These are phyloP conservation scores for Heterodera filipjevi DNA, from an alignment of 2,888 invertebrate species.

Conservation along the genomic window DNA sequence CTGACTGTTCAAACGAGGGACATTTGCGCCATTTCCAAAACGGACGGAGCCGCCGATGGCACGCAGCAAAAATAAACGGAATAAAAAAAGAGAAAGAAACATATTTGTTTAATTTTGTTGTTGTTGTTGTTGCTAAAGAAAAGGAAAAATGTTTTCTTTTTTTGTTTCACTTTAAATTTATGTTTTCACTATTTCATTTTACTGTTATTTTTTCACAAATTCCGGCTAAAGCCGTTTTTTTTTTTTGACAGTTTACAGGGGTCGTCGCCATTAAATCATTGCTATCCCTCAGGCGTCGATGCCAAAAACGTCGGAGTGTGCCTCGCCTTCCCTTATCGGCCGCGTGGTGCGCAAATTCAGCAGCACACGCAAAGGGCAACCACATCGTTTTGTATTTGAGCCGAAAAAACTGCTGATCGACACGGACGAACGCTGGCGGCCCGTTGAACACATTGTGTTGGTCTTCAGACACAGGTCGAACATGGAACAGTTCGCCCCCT, in stretches of 20 bases:
- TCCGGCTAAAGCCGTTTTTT: no score
- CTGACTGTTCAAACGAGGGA: constrained; percentile 56
- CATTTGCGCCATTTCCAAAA: constrained; percentile 17
- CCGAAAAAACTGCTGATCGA: constrained; percentile 26
- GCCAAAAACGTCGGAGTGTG: neutral
- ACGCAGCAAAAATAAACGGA: neutral
- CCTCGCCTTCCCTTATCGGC: neutral
- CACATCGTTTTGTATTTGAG: constrained; percentile 15
- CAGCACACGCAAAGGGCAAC: neutral
- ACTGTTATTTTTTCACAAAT: no score
- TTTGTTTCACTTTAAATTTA: no score
- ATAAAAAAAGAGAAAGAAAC: no score
- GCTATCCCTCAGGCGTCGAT: neutral
- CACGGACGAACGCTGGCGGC: constrained; percentile 17
- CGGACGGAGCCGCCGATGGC: neutral
- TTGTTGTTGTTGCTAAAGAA: no score
- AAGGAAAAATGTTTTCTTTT: no score
- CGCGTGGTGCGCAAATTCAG: neutral
- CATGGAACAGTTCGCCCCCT: no score
- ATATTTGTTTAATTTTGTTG: no score
- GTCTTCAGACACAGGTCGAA: constrained; percentile 21
- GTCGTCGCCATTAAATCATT: neutral
- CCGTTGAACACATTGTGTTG: constrained; percentile 20
- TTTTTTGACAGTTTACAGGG: no score
- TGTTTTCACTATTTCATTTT: no score